These are phyloP conservation scores for Cryptotis parvus DNA, from an alignment of 2,113 vertebrate species.

Conservation along the genomic window DNA sequence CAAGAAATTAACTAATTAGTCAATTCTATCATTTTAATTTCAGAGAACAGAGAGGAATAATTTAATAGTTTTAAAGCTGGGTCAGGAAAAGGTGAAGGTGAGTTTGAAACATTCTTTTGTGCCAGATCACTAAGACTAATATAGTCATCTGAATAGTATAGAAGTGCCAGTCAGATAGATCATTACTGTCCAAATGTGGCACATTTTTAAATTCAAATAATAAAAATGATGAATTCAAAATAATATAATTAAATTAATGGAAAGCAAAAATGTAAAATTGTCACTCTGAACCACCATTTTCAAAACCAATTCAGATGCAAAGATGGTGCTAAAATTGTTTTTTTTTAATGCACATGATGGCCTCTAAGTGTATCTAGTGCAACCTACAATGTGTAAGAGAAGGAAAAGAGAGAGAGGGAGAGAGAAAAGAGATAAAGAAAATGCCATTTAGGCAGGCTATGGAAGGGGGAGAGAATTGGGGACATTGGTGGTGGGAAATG, in stretches of 20 bases:
- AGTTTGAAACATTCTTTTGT: not conserved
- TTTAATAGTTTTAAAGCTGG: not conserved
- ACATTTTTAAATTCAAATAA: slow-evolving; percentile 3
- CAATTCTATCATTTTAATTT: not conserved
- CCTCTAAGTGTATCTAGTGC: too few relatives aligned
- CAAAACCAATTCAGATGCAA: not conserved
- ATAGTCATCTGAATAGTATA: not conserved
- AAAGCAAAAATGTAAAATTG: not conserved
- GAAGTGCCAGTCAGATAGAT: not conserved
- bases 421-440: too few relatives aligned
- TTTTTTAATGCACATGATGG: too few relatives aligned
- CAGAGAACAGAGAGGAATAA: not conserved
- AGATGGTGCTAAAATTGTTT: not conserved
- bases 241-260: not conserved
- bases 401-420: too few relatives aligned
- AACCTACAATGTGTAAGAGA: too few relatives aligned
- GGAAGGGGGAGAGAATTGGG: too few relatives aligned
- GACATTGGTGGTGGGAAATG: too few relatives aligned
- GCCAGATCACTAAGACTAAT: not conserved
- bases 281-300: not conserved
- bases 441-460: too few relatives aligned
- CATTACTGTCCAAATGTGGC: not conserved
- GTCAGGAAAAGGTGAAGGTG: not conserved
- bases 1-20: slow-evolving; percentile 63
- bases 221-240: not conserved